These are phyloP conservation scores for Microctonus brassicae DNA, from an alignment of 2,888 invertebrate species.

Conservation along the genomic window DNA sequence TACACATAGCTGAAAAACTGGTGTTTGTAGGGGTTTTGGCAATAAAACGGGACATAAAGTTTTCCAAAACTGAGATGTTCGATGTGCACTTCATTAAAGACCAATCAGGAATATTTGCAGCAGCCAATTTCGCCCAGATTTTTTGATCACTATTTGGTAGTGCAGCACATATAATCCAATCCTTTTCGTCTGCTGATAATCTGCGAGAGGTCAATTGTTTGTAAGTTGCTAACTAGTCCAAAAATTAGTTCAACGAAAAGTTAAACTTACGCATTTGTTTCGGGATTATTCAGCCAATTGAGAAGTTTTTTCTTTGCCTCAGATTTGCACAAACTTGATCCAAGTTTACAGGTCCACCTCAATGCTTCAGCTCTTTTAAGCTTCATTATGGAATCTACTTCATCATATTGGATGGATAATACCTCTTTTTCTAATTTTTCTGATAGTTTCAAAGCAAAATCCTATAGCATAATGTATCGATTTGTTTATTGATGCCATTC, in stretches of 20 bases:
- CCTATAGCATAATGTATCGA: slow-evolving; percentile 50
- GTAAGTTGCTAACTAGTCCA: neutral
- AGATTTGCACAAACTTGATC: slow-evolving; percentile 61
- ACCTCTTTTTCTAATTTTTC: slow-evolving; percentile 52
- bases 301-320: slow-evolving; percentile 50
- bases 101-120: no score
- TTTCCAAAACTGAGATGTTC: no score
- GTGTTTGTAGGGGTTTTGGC: no score
- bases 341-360: slow-evolving; percentile 66
- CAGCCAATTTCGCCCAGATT: no score
- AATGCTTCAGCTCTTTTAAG: slow-evolving; percentile 57
- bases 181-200: slow-evolving; percentile 69
- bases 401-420: slow-evolving; percentile 50
- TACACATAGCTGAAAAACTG: no score
- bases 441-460: slow-evolving; percentile 55
- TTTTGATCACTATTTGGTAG: no score
- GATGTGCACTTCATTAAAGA: no score
- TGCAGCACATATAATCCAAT: no score
- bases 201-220: slow-evolving; percentile 56
- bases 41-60: no score
- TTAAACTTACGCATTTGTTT: slow-evolving; percentile 33
- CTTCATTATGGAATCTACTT: slow-evolving; percentile 55
- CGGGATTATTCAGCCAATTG: slow-evolving; percentile 33
- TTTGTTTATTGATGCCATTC: neutral
- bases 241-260: neutral